Conservation (phyloP, 2,888 invertebrate genomes). For the Rhogogaster chlorosoma region DNA sequence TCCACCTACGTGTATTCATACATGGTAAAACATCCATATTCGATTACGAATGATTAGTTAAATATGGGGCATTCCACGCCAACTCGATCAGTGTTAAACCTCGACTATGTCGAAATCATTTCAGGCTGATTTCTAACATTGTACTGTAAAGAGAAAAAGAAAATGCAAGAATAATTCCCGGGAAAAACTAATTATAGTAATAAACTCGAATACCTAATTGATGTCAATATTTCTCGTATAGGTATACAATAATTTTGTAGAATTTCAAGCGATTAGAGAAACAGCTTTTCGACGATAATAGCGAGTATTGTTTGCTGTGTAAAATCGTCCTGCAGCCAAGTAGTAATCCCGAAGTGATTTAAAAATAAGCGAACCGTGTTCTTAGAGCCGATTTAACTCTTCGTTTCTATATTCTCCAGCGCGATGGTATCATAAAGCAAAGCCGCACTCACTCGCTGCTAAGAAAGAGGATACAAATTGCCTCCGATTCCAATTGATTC, state of each 20-base stretch:
- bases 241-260: neutral
- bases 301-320: neutral
- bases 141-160: neutral
- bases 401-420: neutral
- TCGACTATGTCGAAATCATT: too few relatives aligned
- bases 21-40: neutral
- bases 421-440: slow-evolving; percentile 32
- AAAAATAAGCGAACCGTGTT: neutral
- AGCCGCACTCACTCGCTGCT: slow-evolving; percentile 46
- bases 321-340: neutral
- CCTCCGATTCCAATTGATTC: slow-evolving; percentile 45
- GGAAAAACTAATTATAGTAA: neutral
- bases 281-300: too few relatives aligned
- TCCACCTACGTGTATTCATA: neutral
- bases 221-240: neutral
- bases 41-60: neutral
- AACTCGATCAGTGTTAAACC: too few relatives aligned
- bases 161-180: neutral
- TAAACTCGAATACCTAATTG: neutral
- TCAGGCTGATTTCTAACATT: too few relatives aligned
- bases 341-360: neutral
- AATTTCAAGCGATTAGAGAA: neutral
- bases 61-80: too few relatives aligned
- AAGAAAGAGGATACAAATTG: slow-evolving; percentile 50
- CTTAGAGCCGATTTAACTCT: slow-evolving; percentile 42